Evolutionary conservation across 2,888 invertebrate genomes (phyloP), one percentile per base, ranked within the genome.

Genomic region (Oxyteleia sp.): DNA sequence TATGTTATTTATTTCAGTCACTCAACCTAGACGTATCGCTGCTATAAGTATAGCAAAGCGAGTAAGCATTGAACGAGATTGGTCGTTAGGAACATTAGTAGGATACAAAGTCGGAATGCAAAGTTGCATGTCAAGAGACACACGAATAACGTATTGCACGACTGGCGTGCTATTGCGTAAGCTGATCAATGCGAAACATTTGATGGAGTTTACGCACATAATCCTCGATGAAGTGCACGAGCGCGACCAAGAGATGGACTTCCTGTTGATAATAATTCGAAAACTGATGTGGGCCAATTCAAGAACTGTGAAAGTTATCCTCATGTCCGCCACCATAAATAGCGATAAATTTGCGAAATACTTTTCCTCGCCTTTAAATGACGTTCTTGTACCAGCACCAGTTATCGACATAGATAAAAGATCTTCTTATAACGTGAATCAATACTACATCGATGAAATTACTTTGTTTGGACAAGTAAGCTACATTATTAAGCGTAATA

Each of bases 221-320:
- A 96, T 99, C 79, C 94, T 99, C 5, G 99, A 99, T 91, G 99
- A 99, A 94, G 97, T 99, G 0, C 98, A 99, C 89, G 99, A 99
- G 93, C 94, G 99, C 41, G 97, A 97, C 87, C 96, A 97, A 91
- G 97, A 98, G 23, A 97, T 98, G 95, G 99, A 99, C 91, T 98
- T 99, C 91, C 94, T 98, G 0, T 93, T 99, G 18, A 94, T 26
- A 26, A 26, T 26, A 26, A 26, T 26, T 26, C 26, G 26, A 26
- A 26, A 26, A 7, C 7, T 99, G 51, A 93, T 98, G 26, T 94
- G 95, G 81, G 95, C 96, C 0, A 96, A 95, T 90, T 96, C 96
- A 0, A 93, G 94, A 0, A 93, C 94, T 80, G 95, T 96, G 0
- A 96, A 96, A 93, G 93, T 97, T 0, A 95, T 99, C 63, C 94